Base-by-base conservation (phyloP, 30 jellyfish, hydroid and myxozoan species). In the Aurelia aurita complex sp. Pacific region DNA sequence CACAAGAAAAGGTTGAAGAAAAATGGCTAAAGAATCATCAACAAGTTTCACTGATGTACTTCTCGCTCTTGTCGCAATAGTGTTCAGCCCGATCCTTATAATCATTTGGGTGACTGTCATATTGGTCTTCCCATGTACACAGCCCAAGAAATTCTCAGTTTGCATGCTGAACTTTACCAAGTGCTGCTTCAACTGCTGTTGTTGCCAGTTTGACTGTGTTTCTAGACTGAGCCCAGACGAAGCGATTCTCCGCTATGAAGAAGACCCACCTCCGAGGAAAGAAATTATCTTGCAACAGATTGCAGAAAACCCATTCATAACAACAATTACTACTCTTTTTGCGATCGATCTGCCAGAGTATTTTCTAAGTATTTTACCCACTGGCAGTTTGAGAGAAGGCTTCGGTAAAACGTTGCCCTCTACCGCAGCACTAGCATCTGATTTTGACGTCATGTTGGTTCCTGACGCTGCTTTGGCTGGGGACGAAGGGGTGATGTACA, bases 361-460 rank as follows among this genome's bases (percentile, higher is more conserved):
- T 46, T 85, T 85, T 66, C 64, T 85, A 15, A 74, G 89, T 38
- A 73, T 74, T n/a, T 40, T 85, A 38, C 95, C 95, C 53, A 42
- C 89, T 54, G 95, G 95, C 13, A 85, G 95, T 61, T 70, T 85
- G n/a, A 75, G 95, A 64, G 95, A 85, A 32, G 85, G 89, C 7
- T 76, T 76, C 66, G 95, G 95, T 29, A 85, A 85, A 51, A 18
- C 77, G 54, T 43, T 85, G 14, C 95, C 95, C 29, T 85, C 95
- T 14, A 74, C 95, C 11, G 57, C 89, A 40, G 77, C 77, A 7
- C 78, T 85, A 3, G 89, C 95, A 9, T 74, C 95, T 10, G 95
- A 85, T 36, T 43, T 57, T 38, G 95, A 85, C 71, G 55, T 85
- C 79, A 85, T 85, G 89, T 38, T 85, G 6, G 59, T 85, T 16